Conservation (phyloP, 2,888 invertebrate species). For the Ceriagrion tenellum region DNA sequence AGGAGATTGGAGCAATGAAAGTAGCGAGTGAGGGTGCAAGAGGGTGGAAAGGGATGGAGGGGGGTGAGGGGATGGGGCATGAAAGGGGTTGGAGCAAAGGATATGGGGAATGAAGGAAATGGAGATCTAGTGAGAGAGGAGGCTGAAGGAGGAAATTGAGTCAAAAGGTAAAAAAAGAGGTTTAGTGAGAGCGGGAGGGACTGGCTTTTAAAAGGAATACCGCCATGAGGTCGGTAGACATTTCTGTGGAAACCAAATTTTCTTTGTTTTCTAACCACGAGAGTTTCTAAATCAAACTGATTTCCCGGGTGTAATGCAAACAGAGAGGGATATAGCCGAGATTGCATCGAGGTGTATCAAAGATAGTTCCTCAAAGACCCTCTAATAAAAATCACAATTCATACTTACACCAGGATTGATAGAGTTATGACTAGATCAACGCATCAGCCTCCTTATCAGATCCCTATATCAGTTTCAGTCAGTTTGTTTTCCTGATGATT, state of each 20-base stretch:
- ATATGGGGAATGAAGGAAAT: not conserved
- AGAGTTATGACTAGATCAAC: no score
- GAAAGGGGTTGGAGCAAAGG: not conserved
- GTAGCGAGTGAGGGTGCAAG: not conserved
- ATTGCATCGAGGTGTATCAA: no score
- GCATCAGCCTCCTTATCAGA: no score
- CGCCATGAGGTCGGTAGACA: not conserved
- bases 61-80: not conserved
- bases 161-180: not conserved
- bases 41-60: not conserved
- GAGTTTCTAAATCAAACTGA: not conserved
- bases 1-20: slow-evolving; percentile 3
- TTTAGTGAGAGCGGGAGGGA: not conserved
- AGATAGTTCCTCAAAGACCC: no score
- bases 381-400: no score
- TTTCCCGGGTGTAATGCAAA: not conserved
- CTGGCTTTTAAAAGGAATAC: not conserved
- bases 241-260: not conserved
- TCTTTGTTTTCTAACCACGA: not conserved
- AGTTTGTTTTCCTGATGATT: no score
- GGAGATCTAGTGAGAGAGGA: not conserved
- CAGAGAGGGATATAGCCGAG: no score
- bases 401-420: no score
- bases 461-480: no score
- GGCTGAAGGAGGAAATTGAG: not conserved